A percentile compares a stretch with the other conserved stretches of the same genome.
Conservation (phyloP, 2,888 invertebrate species). For the Drosophila ochracea region DNA sequence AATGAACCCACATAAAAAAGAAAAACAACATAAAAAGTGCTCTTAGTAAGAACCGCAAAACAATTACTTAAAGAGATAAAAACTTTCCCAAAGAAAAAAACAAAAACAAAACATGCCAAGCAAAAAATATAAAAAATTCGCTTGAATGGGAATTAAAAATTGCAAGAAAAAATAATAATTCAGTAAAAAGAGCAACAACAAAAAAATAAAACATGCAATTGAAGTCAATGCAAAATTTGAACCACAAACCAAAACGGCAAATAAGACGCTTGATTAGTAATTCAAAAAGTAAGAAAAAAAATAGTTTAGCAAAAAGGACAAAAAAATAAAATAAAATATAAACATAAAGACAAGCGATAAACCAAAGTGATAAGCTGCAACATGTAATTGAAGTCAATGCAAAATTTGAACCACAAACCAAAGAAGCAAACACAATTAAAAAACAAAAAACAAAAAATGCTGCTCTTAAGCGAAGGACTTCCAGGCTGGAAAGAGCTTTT, state of each 20-base stretch:
- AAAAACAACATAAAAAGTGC: not conserved
- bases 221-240: not conserved
- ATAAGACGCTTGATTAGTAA: not conserved
- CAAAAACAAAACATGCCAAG: not conserved
- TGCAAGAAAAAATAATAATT: not conserved
- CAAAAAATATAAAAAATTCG: not conserved
- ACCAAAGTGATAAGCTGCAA: not conserved
- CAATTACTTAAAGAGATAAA: not conserved
- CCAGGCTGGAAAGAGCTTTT: conserved; percentile 63
- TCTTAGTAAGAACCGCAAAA: not conserved
- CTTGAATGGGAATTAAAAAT: not conserved
- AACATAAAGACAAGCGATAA: not conserved
- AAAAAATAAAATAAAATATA: not conserved
- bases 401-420: not conserved
- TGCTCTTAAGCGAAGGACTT: conserved; percentile 21
- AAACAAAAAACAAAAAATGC: not conserved
- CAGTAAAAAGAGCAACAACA: no score
- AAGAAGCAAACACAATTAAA: not conserved
- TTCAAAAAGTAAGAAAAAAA: not conserved
- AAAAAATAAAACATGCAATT: not conserved
- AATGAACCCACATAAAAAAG: conserved; percentile 4
- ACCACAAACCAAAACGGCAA: not conserved
- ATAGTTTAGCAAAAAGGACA: not conserved
- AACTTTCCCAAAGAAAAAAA: not conserved
- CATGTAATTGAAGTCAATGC: not conserved